Evolutionary conservation across 1,140 invertebrate species (phyloP).

Genomic region (Pseudomyrmex concolor): DNA sequence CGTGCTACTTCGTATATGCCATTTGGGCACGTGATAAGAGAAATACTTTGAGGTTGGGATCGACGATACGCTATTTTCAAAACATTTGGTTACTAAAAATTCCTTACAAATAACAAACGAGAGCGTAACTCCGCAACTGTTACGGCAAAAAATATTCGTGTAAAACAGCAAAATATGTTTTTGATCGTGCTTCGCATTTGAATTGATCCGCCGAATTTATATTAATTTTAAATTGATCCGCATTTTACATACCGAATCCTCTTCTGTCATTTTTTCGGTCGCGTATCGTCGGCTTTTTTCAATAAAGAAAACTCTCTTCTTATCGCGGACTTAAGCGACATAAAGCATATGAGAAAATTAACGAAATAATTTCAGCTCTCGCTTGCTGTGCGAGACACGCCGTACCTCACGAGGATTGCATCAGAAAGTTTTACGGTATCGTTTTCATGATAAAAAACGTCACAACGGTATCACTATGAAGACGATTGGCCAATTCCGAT

Average conservation of each 20-base stretch:
- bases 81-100: not conserved
- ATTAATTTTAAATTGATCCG: not conserved
- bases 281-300: not conserved
- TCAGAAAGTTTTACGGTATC: conserved; percentile 60
- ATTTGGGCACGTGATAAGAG: no score
- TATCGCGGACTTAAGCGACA: conserved; percentile 26
- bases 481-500: no score
- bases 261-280: conserved; percentile 65
- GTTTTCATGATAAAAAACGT: not conserved
- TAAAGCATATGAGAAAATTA: conserved; percentile 36
- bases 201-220: conserved; percentile 18
- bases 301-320: conserved; percentile 24
- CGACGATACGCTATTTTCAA: not conserved
- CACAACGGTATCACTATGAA: no score
- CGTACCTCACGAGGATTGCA: conserved; percentile 61
- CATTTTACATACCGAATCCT: conserved; percentile 68
- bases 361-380: conserved; percentile 16
- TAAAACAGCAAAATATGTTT: conserved; percentile 44
- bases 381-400: not conserved
- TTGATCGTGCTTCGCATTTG: conserved; percentile 31
- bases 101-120: no score
- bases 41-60: no score
- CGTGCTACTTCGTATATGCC: no score
- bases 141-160: not conserved
- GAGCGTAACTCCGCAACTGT: not conserved